Percentiles rank a stretch among this genome's conserved stretches.
phyloP scores from a whole-genome alignment of 2,113 vertebrate genomes.

The Hydropotes inermis region DNA sequence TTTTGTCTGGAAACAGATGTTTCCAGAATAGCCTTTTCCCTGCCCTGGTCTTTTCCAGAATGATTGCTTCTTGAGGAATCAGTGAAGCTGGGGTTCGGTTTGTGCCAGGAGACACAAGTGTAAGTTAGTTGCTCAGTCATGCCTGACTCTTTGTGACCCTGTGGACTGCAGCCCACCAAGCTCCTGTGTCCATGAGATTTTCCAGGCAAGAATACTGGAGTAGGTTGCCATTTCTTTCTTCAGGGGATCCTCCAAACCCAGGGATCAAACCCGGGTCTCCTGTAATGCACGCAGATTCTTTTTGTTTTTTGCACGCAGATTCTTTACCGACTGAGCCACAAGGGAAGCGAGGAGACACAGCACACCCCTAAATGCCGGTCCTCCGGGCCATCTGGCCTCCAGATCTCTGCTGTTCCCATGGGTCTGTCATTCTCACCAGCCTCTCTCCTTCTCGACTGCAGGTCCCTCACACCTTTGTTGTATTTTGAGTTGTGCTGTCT shows the following conservation, averaged over 20 bases:
- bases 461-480: fast-evolving
- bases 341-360: not conserved
- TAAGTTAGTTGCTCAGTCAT: not conserved
- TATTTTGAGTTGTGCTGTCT: too few relatives aligned
- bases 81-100: not conserved
- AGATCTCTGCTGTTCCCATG: not conserved
- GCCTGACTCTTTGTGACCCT: too few relatives aligned
- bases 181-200: not conserved
- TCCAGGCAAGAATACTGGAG: not conserved
- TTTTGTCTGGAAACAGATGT: not conserved
- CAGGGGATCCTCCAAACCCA: not conserved
- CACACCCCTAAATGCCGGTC: fast-evolving
- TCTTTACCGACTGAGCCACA: not conserved
- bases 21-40: not conserved
- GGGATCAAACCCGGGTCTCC: not conserved
- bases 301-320: not conserved
- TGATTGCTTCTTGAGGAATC: not conserved
- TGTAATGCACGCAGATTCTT: not conserved
- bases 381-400: fast-evolving
- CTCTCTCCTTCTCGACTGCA: fast-evolving
- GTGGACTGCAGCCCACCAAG: not conserved
- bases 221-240: not conserved
- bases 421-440: fast-evolving
- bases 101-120: not conserved
- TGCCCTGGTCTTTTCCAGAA: not conserved